Conservation (phyloP, 2,888 invertebrate genomes). For the Drosophila siamana region DNA sequence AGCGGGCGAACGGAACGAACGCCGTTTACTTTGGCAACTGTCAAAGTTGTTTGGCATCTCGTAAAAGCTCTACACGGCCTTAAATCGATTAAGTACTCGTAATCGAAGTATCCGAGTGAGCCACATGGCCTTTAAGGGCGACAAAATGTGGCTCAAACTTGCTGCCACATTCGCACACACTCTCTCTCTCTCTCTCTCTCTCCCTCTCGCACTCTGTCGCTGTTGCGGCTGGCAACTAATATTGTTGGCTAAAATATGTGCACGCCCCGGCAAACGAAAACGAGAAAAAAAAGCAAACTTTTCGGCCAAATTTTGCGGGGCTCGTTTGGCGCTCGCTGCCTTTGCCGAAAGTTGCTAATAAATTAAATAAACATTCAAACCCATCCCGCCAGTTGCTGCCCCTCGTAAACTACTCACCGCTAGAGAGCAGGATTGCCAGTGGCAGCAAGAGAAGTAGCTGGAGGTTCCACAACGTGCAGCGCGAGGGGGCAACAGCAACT, state of each 20-base stretch:
- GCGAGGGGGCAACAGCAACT: conserved; percentile 13
- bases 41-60: conserved; percentile 47
- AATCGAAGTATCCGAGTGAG: conserved; percentile 51
- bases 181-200: neutral
- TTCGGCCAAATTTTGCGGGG: conserved; percentile 52
- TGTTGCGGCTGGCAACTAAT: conserved; percentile 48
- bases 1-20: neutral
- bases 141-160: conserved; percentile 53
- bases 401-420: conserved; percentile 52
- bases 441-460: conserved; percentile 29
- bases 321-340: conserved; percentile 35
- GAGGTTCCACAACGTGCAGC: conserved; percentile 32
- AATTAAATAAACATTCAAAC: conserved; percentile 66
- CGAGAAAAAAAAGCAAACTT: conserved; percentile 36
- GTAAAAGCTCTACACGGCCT: conserved; percentile 37
- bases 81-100: conserved; percentile 62
- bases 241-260: conserved; percentile 65
- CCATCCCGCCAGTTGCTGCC: neutral
- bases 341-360: conserved; percentile 64
- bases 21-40: conserved; percentile 49
- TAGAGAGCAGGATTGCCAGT: conserved; percentile 37
- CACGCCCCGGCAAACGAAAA: conserved; percentile 7
- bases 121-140: conserved; percentile 44
- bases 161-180: neutral
- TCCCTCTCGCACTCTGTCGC: no score